Percentiles rank a stretch among this genome's conserved stretches.
Evolutionary conservation across 2,888 invertebrate species (phyloP).

Genomic region (Pinctada fucata): DNA sequence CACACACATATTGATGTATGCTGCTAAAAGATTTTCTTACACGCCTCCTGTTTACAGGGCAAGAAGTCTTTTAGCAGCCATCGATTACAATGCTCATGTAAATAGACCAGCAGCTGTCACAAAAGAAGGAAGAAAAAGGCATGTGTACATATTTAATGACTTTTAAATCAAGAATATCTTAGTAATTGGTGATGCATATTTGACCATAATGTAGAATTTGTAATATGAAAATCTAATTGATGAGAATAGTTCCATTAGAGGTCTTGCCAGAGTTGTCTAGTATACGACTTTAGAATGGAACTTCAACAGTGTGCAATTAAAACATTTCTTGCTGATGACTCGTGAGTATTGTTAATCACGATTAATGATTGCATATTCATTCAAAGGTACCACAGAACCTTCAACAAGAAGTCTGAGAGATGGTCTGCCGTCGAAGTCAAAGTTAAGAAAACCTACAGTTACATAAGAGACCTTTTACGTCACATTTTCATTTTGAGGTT

Average conservation of each 20-base stretch:
- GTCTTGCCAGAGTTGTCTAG: too few relatives aligned
- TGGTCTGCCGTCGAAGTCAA: slow-evolving; percentile 33
- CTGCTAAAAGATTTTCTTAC: slow-evolving; percentile 37
- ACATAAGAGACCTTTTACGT: slow-evolving; percentile 15
- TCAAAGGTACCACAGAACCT: slow-evolving; percentile 21
- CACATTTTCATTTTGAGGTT: slow-evolving; percentile 20
- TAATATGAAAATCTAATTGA: too few relatives aligned
- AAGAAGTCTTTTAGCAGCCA: slow-evolving; percentile 37
- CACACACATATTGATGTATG: slow-evolving; percentile 38
- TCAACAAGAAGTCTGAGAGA: slow-evolving; percentile 36
- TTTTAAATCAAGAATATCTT: too few relatives aligned
- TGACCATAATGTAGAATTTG: too few relatives aligned
- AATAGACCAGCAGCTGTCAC: slow-evolving; percentile 9
- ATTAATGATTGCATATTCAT: background rate
- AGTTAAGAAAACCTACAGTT: slow-evolving; percentile 25
- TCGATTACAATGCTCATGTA: slow-evolving; percentile 37
- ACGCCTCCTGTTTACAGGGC: slow-evolving; percentile 42
- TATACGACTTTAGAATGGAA: too few relatives aligned
- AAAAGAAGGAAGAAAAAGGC: slow-evolving; percentile 22
- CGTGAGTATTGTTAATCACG: too few relatives aligned
- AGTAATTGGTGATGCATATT: too few relatives aligned
- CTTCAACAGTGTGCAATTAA: too few relatives aligned
- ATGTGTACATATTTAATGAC: background rate
- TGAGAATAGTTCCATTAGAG: too few relatives aligned
- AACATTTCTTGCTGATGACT: too few relatives aligned